A percentile compares a stretch with the other conserved stretches of the same genome.
Conservation (phyloP, 2,888 invertebrate genomes). For the Bembecia ichneumoniformis region DNA sequence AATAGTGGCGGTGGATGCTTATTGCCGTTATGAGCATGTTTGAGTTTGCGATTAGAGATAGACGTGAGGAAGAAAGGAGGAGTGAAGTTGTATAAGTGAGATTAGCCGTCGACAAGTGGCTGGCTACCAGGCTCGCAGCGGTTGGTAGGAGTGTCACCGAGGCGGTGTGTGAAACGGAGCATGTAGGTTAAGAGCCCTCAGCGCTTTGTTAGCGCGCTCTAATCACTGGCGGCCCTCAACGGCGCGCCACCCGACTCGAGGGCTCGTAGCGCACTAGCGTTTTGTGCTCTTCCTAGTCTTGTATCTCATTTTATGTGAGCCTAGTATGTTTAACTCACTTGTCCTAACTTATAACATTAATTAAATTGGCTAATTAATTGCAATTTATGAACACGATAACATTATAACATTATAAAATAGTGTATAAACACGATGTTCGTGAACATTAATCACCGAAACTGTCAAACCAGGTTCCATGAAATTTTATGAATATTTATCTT, state of each 20-base stretch:
- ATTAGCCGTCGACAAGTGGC: conserved; percentile 41
- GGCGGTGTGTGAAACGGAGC: conserved; percentile 61
- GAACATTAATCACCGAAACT: no score
- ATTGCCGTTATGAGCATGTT: no score
- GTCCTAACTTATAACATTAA: conserved; percentile 10
- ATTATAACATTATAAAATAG: no score
- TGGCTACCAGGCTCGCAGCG: conserved; percentile 43
- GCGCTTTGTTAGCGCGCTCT: conserved; percentile 70
- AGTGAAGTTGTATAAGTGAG: conserved; percentile 17
- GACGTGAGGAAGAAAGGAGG: background rate
- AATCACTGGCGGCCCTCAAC: conserved; percentile 66
- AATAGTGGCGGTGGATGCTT: no score
- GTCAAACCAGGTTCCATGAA: no score
- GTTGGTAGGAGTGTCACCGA: conserved; percentile 48
- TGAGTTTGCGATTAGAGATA: background rate
- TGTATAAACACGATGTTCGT: no score
- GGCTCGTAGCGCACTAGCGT: conserved; percentile 60
- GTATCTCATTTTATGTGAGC: conserved; percentile 35
- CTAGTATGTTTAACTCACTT: conserved; percentile 21
- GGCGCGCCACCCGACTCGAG: conserved; percentile 56
- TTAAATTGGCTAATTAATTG: background rate
- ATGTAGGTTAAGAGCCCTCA: conserved; percentile 67
- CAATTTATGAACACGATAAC: no score
- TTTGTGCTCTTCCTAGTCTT: conserved; percentile 54
- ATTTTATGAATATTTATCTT: no score